phyloP scores from a whole-genome alignment of 2,113 vertebrate species.

The Ammodytes dubius region DNA sequence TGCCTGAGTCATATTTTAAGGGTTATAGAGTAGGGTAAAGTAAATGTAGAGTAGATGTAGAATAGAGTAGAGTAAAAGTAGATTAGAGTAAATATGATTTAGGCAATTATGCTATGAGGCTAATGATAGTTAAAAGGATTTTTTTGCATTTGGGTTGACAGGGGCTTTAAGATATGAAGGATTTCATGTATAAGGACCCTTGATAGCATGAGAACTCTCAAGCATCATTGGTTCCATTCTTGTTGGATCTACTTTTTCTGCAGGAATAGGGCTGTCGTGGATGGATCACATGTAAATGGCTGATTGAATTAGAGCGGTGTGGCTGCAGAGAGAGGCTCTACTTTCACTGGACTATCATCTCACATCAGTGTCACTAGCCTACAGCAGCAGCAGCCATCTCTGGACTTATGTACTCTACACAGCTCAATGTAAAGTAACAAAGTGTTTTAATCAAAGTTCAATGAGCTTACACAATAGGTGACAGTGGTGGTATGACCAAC shows the following conservation, averaged over 20 bases:
- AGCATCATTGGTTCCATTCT: neutral
- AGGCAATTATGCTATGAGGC: too few species aligned
- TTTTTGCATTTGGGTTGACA: too few species aligned
- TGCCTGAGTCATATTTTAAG: too few species aligned
- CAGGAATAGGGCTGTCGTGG: neutral
- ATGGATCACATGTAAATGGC: slow-evolving; percentile 19
- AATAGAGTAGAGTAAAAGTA: too few species aligned
- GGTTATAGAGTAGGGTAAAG: too few species aligned
- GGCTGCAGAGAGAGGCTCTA: slow-evolving; percentile 40
- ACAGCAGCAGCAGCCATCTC: slow-evolving; percentile 17
- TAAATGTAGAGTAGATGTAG: too few species aligned
- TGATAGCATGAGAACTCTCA: neutral
- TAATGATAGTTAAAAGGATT: too few species aligned
- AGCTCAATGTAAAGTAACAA: neutral
- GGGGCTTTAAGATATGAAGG: neutral
- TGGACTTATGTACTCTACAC: neutral
- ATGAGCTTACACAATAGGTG: neutral
- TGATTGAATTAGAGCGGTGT: slow-evolving; percentile 50
- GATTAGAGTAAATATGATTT: too few species aligned
- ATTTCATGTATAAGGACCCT: neutral
- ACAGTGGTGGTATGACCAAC: neutral
- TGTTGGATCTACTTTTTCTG: neutral
- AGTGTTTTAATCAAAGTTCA: slow-evolving; percentile 10
- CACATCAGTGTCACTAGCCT: slow-evolving; percentile 51
- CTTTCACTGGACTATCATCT: slow-evolving; percentile 35